Evolutionary conservation across 2,888 invertebrate species (phyloP).

Genomic region (Epinotia bilunana): DNA sequence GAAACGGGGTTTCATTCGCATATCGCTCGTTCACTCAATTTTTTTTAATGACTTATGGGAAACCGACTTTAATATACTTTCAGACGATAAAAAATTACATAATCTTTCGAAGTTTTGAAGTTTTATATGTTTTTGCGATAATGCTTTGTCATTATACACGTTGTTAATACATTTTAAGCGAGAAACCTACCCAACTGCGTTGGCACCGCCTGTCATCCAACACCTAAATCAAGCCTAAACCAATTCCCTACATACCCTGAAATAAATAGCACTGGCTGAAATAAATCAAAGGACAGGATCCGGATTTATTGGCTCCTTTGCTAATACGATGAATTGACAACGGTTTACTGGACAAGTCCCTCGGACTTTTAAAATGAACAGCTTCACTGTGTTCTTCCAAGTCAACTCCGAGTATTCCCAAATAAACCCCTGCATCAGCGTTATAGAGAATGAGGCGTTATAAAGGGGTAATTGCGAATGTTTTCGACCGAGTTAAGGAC

Average conservation of each 20-base stretch:
- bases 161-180: no score
- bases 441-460: not conserved
- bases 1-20: no score
- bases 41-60: no score
- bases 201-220: not conserved
- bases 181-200: not conserved
- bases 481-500: no score
- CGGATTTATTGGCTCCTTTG: conserved; percentile 68
- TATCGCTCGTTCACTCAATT: no score
- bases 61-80: no score
- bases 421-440: not conserved
- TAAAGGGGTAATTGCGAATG: no score
- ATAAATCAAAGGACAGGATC: conserved; percentile 39
- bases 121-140: no score
- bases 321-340: conserved; percentile 68
- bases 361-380: not conserved
- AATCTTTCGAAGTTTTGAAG: no score
- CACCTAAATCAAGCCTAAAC: conserved; percentile 25
- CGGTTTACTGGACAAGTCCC: conserved; percentile 59
- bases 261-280: conserved; percentile 28
- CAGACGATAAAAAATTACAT: no score
- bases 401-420: not conserved
- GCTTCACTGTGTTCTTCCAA: not conserved
- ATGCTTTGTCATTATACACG: no score
- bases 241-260: conserved; percentile 1